phyloP scores from a whole-genome alignment of 1,140 invertebrate genomes.

The Drosophila mojavensis region DNA sequence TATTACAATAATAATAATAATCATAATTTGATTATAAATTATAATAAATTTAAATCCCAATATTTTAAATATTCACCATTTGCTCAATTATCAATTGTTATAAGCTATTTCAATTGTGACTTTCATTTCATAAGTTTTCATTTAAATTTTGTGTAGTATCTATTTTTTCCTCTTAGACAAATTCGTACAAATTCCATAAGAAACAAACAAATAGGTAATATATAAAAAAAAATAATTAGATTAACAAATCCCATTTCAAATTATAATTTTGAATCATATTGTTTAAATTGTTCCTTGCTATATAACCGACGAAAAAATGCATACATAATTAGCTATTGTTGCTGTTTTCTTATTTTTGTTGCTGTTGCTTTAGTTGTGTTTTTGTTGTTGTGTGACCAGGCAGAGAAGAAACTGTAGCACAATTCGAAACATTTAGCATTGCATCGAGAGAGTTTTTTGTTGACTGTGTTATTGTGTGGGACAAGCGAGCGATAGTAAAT shows the following conservation, averaged over 20 bases:
- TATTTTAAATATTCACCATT: conserved; percentile 74
- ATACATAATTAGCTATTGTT: conserved; percentile 75
- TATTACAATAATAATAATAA: conserved; percentile 81
- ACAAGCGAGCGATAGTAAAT: conserved; percentile 65
- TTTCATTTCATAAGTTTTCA: conserved; percentile 55
- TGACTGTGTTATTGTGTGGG: conserved; percentile 40
- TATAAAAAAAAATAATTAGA: conserved; percentile 17
- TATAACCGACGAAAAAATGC: conserved; percentile 66
- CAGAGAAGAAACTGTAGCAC: conserved; percentile 40
- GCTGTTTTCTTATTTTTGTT: conserved; percentile 28
- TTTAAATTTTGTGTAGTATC: conserved; percentile 55
- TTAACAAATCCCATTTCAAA: conserved; percentile 62
- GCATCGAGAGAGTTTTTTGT: conserved; percentile 35
- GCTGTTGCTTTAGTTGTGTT: neutral
- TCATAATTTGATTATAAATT: conserved; percentile 81
- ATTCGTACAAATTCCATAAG: conserved; percentile 77
- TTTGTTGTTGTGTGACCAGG: conserved; percentile 43
- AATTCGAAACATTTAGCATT: conserved; percentile 50
- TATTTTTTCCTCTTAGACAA: conserved; percentile 65
- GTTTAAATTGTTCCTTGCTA: conserved; percentile 67
- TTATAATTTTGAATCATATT: conserved; percentile 64
- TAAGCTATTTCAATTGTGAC: conserved; percentile 49
- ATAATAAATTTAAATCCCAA: conserved; percentile 80
- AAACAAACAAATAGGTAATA: conserved; percentile 62
- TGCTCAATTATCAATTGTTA: conserved; percentile 42